These are phyloP conservation scores for Cylloceria caligata DNA, from an alignment of 2,888 invertebrate genomes.

Conservation along the genomic window DNA sequence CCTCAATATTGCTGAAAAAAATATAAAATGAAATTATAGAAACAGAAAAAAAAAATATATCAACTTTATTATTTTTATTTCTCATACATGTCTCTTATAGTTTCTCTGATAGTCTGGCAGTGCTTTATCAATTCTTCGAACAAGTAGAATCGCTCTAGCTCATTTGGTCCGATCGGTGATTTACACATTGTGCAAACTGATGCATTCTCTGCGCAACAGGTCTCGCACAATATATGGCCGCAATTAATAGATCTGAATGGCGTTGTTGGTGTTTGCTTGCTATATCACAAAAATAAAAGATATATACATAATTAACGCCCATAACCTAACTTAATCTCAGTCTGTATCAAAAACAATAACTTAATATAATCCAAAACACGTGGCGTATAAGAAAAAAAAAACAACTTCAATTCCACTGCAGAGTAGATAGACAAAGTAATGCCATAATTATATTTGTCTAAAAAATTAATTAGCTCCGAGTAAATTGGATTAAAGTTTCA, in stretches of 20 bases:
- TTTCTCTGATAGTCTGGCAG: constrained; percentile 69
- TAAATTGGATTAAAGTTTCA: no score
- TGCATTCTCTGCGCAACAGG: constrained; percentile 66
- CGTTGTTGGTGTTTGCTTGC: constrained; percentile 54
- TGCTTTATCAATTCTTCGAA: constrained; percentile 70
- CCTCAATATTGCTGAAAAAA: background rate
- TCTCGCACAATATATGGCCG: constrained; percentile 75
- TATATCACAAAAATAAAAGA: background rate
- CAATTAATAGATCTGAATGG: constrained; percentile 72
- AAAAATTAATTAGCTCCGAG: no score
- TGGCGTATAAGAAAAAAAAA: no score
- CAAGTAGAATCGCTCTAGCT: constrained; percentile 71
- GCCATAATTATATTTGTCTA: no score
- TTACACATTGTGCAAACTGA: constrained; percentile 71
- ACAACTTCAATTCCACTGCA: no score
- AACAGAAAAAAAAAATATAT: background rate
- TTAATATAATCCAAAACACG: no score
- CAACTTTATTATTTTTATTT: background rate
- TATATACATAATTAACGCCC: no score
- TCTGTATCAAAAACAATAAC: no score
- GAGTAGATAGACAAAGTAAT: no score
- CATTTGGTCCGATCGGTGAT: constrained; percentile 69
- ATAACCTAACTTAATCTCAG: no score
- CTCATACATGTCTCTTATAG: constrained; percentile 68
- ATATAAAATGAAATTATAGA: background rate